Evolutionary conservation across 2,797 vertebrate genomes (phyloP).

Genomic region (Lutjanus argentimaculatus): DNA sequence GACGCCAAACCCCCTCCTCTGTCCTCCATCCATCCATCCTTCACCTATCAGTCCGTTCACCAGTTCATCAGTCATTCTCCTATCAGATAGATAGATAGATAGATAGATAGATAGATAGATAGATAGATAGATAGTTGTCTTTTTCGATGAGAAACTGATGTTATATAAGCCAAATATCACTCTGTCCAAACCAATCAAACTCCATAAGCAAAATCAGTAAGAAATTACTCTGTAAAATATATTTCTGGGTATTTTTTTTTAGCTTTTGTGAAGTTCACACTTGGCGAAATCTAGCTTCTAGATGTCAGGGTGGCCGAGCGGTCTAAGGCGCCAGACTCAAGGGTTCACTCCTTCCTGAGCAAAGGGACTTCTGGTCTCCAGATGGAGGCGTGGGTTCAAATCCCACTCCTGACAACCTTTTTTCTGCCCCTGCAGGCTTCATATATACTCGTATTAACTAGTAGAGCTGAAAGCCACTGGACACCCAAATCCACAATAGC

Average conservation of each 20-base stretch:
- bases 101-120: no score
- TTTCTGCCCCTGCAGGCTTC: neutral
- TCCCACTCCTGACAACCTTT: conserved; percentile 37
- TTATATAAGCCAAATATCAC: no score
- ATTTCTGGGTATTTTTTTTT: no score
- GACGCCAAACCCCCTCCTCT: conserved; percentile 51
- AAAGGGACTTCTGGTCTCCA: conserved; percentile 28
- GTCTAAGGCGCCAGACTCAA: conserved; percentile 42
- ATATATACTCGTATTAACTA: no score
- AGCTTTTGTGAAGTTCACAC: no score
- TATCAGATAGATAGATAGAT: conserved; percentile 20
- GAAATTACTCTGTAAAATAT: no score
- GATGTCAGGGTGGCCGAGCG: conserved; percentile 40
- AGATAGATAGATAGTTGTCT: no score
- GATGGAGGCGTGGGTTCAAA: conserved; percentile 48
- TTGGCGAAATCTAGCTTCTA: no score
- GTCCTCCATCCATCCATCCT: conserved; percentile 49
- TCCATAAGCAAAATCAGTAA: no score
- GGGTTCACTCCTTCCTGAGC: neutral
- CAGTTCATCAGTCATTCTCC: conserved; percentile 55
- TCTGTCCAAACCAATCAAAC: no score
- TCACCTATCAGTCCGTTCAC: neutral
- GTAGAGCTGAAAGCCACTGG: neutral
- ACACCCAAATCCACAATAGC: no score
- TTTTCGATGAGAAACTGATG: no score